Evolutionary conservation across 2,888 invertebrate species (phyloP).

Genomic region (Amphimallon solstitiale): DNA sequence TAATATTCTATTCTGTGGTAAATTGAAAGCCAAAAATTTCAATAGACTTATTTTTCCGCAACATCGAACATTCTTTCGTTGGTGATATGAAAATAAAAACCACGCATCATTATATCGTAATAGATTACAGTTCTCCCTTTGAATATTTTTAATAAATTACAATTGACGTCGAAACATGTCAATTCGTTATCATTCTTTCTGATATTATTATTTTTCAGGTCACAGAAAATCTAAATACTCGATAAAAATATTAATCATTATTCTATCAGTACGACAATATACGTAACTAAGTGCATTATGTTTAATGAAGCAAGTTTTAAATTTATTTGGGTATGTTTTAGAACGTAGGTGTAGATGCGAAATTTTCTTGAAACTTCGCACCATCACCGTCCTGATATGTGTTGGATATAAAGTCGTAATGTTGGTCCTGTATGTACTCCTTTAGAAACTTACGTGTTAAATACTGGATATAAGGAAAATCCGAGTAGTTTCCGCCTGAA

Average conservation of each 20-base stretch:
- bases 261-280: neutral
- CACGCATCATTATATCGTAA: too few relatives aligned
- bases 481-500: slow-evolving; percentile 72
- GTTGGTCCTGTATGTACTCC: slow-evolving; percentile 11
- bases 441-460: slow-evolving; percentile 70
- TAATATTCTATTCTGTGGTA: too few relatives aligned
- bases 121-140: too few relatives aligned
- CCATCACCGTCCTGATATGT: neutral
- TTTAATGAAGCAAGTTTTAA: slow-evolving; percentile 30
- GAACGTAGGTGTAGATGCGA: too few relatives aligned
- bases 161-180: slow-evolving; percentile 1
- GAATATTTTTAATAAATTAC: slow-evolving; percentile 1
- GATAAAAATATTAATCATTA: neutral
- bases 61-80: too few relatives aligned
- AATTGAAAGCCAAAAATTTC: too few relatives aligned
- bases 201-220: neutral
- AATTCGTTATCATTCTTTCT: neutral
- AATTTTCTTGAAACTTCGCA: neutral
- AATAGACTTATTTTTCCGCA: too few relatives aligned
- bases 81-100: too few relatives aligned
- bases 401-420: neutral
- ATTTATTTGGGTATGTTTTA: neutral
- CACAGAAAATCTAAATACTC: neutral
- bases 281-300: neutral
- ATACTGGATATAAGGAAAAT: slow-evolving; percentile 72